phyloP scores from a whole-genome alignment of 2,888 invertebrate species.

The Dynastes grantii region DNA sequence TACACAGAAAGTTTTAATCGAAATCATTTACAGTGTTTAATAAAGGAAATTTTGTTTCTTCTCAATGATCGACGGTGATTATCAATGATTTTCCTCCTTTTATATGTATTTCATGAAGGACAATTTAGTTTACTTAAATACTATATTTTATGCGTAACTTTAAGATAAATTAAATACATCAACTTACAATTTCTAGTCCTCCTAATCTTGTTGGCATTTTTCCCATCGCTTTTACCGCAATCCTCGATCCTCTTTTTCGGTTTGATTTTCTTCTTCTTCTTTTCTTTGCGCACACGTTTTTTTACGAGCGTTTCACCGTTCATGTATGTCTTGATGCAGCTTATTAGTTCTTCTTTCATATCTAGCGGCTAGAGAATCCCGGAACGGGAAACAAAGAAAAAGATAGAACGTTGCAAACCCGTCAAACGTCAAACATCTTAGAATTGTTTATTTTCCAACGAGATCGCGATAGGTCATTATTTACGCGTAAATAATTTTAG shows the following conservation, averaged over 20 bases:
- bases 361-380: constrained; percentile 35
- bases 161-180: neutral
- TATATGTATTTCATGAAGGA: too few species aligned
- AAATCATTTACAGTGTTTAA: neutral
- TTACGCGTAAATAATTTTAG: too few species aligned
- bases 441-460: too few species aligned
- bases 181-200: constrained; percentile 60
- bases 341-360: constrained; percentile 63
- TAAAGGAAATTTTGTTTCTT: neutral
- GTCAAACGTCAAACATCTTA: too few species aligned
- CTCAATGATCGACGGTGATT: too few species aligned
- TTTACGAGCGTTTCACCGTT: constrained; percentile 57
- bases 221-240: constrained; percentile 31
- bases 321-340: constrained; percentile 64
- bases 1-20: neutral
- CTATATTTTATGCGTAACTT: too few species aligned
- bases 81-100: too few species aligned
- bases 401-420: neutral
- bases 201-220: constrained; percentile 47
- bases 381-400: neutral
- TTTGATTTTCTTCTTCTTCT: constrained; percentile 56
- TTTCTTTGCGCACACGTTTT: constrained; percentile 54
- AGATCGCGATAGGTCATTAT: too few species aligned
- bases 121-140: too few species aligned
- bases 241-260: constrained; percentile 54